Percentiles rank a stretch among this genome's conserved stretches.
Evolutionary conservation across 2,797 vertebrate genomes (phyloP).

Genomic region (Chanos chanos): DNA sequence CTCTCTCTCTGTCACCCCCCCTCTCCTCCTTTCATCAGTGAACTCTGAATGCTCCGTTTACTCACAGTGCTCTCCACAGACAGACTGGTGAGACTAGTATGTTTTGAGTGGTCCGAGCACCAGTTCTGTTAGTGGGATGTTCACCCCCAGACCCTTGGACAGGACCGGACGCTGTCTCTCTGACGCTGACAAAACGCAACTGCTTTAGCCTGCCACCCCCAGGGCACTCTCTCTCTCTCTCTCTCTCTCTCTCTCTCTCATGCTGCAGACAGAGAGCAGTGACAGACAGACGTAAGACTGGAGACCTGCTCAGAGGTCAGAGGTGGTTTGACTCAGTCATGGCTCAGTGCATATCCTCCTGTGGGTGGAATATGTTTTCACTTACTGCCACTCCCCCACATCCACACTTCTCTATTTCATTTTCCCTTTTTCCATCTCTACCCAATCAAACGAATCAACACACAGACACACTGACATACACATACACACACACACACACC

Average conservation of each 20-base stretch:
- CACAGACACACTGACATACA: constrained; percentile 10
- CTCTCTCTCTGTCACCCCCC: no score
- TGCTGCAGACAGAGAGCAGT: constrained; percentile 25
- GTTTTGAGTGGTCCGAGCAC: no score
- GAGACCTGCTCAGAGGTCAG: constrained; percentile 26
- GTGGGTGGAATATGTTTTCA: no score
- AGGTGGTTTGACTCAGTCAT: no score
- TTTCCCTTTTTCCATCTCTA: neutral
- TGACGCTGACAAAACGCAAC: constrained; percentile 33
- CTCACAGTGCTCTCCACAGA: no score
- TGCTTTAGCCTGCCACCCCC: constrained; percentile 31
- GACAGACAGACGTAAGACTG: constrained; percentile 30
- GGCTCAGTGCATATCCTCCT: no score
- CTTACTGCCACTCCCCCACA: no score
- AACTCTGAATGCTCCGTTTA: no score
- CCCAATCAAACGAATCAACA: constrained; percentile 21
- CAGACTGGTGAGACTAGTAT: no score
- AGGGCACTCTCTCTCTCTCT: neutral
- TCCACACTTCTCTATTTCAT: neutral
- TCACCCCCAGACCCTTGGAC: neutral
- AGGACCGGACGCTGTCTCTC: neutral
- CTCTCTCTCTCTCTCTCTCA: constrained; percentile 29
- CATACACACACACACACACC: constrained; percentile 9
- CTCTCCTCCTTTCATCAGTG: no score
- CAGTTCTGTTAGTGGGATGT: no score